A percentile compares a stretch with the other conserved stretches of the same genome.
Conservation (phyloP, 2,888 invertebrate genomes). For the Ischnus inquisitorius region DNA sequence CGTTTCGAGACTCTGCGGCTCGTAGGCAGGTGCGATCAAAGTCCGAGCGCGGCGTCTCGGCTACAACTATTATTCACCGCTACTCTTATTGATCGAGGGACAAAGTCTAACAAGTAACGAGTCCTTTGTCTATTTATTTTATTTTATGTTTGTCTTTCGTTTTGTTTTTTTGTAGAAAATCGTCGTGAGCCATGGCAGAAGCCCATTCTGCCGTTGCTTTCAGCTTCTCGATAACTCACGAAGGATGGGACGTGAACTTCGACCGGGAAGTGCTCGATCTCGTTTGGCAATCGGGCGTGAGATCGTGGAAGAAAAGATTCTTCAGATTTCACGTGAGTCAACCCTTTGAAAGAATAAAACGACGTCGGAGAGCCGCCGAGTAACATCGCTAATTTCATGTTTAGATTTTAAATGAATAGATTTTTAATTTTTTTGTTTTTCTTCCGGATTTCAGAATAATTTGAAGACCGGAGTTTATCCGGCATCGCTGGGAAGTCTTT, state of each 20-base stretch:
- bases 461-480: conserved; percentile 98
- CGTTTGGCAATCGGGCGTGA: conserved; percentile 97
- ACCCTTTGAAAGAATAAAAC: background rate
- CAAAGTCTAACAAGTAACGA: background rate
- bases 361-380: conserved; percentile 5
- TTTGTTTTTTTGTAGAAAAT: conserved; percentile 53
- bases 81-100: conserved; percentile 39
- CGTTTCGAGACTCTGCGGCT: background rate
- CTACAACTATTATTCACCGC: conserved; percentile 4
- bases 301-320: conserved; percentile 98
- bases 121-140: conserved; percentile 55
- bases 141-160: background rate
- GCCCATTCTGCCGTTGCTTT: conserved; percentile 99
- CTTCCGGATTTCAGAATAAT: conserved; percentile 91
- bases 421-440: background rate
- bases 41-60: background rate
- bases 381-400: background rate
- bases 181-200: conserved; percentile 93
- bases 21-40: background rate
- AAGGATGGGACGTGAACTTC: conserved; percentile 99
- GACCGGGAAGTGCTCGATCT: conserved; percentile 98
- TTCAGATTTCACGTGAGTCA: conserved; percentile 95
- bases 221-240: conserved; percentile 98
- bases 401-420: background rate
- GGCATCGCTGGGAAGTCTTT: conserved; percentile 95